Conservation (phyloP, 2,113 vertebrate species). For the Percina caprodes region DNA sequence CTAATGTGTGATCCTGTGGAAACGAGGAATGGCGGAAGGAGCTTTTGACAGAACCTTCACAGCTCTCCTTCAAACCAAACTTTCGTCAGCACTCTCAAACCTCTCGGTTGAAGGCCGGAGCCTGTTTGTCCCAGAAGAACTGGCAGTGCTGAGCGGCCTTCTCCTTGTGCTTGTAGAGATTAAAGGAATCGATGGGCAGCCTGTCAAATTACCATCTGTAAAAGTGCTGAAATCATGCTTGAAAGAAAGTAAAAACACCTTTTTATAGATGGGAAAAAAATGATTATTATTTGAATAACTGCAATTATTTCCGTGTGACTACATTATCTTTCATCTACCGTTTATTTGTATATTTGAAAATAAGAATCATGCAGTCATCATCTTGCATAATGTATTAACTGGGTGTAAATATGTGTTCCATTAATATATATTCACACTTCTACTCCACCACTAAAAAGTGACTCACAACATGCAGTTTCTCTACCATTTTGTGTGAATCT, state of each 20-base stretch:
- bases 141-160: slow-evolving; percentile 63
- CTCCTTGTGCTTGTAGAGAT: slow-evolving; percentile 56
- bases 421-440: background rate
- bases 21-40: slow-evolving; percentile 3
- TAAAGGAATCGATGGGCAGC: slow-evolving; percentile 43
- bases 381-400: background rate
- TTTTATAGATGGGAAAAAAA: background rate
- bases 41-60: slow-evolving; percentile 24
- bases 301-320: slow-evolving; percentile 35
- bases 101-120: slow-evolving; percentile 67
- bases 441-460: background rate
- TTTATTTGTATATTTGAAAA: slow-evolving; percentile 13
- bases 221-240: slow-evolving; percentile 4
- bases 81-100: background rate
- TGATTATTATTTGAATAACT: slow-evolving; percentile 28
- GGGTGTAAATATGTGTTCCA: background rate
- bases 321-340: background rate
- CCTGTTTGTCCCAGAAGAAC: slow-evolving; percentile 30
- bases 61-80: slow-evolving; percentile 14
- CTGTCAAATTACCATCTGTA: slow-evolving; percentile 39
- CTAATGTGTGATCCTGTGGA: slow-evolving; percentile 28
- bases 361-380: background rate
- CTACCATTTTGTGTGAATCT: background rate
- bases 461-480: background rate
- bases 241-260: slow-evolving; percentile 18